Evolutionary conservation across 2,113 vertebrate species (phyloP), one percentile per base, ranked within the genome.

Genomic region (Lasiurus borealis): DNA sequence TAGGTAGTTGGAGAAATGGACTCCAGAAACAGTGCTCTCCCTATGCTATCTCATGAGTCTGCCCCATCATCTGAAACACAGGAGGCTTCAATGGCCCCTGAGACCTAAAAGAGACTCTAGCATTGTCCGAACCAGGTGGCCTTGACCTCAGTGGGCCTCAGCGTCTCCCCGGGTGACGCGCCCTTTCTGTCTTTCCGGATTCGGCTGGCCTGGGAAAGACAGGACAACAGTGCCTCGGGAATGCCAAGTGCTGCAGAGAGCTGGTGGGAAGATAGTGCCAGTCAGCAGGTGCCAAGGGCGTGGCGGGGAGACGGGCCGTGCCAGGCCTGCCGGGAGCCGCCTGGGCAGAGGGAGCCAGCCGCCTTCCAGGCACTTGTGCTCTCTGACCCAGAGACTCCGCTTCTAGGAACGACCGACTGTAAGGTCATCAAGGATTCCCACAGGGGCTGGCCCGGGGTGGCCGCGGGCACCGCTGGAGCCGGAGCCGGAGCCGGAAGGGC

Each of bases 361-460:
- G 68, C 93, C 84, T 78, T 68, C 69, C 0, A 6, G 59, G 54
- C 82, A 29, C 18, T 14, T 0, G 0, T 23, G 64, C 83, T 59
- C 92, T 72, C 57, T 84, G 64, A 81, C 76, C 44, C 84, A 89
- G 69, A 27, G 1, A 12, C 13, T 52, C 75, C 84, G 50, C 90
- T 77, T 88, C 90, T 81, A 92, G 92, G 94, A 90, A 95, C 3
- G 1, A 25, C 64, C 34, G n/a, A n/a, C n/a, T n/a, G 59, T 9
- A 48, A 23, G n/a, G 23, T 12, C 14, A 73, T 44, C 90, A 44
- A 91, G 90, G 82, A 54, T 64, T 69, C 40, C 66, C 36, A 6
- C 23, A 21, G 52, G 36, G 57, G 3, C 62, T n/a, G 14, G 5
- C 14, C 8, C 11, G 2, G 23, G n/a, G 15, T 1, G 40, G 59